Evolutionary conservation across 2,888 invertebrate genomes (phyloP).

Genomic region (Sarcophaga subvicina): DNA sequence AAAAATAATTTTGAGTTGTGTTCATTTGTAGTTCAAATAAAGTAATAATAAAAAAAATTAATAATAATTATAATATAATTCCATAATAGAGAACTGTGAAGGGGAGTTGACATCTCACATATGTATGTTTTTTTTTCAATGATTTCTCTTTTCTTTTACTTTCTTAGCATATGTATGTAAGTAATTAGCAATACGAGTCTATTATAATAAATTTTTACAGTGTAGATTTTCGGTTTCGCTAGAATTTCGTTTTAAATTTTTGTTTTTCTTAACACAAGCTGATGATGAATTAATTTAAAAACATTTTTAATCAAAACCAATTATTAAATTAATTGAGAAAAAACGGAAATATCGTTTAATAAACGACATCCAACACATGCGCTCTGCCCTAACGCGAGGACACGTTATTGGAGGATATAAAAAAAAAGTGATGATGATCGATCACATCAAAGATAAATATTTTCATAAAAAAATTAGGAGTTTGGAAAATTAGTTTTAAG

Average conservation of each 20-base stretch:
- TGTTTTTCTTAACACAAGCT: slow-evolving; percentile 63
- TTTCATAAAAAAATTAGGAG: slow-evolving; percentile 58
- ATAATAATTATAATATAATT: slow-evolving; percentile 57
- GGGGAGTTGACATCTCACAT: slow-evolving; percentile 89
- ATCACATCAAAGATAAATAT: slow-evolving; percentile 33
- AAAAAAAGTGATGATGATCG: neutral
- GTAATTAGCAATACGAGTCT: slow-evolving; percentile 3
- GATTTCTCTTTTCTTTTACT: slow-evolving; percentile 28
- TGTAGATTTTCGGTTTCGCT: slow-evolving; percentile 34
- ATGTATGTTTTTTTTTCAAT: slow-evolving; percentile 60
- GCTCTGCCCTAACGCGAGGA: slow-evolving; percentile 82
- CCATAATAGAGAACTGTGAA: slow-evolving; percentile 88
- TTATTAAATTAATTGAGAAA: slow-evolving; percentile 48
- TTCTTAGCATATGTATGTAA: slow-evolving; percentile 2
- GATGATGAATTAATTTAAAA: slow-evolving; percentile 50
- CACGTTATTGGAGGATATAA: slow-evolving; percentile 78
- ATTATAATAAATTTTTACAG: slow-evolving; percentile 16
- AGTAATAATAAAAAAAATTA: slow-evolving; percentile 1
- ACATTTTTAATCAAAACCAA: slow-evolving; percentile 44
- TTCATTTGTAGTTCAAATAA: slow-evolving; percentile 45
- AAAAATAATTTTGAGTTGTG: slow-evolving; percentile 70
- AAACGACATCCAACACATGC: slow-evolving; percentile 83
- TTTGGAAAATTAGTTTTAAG: slow-evolving; percentile 57
- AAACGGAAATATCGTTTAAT: slow-evolving; percentile 49
- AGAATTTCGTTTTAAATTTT: neutral